Base-by-base conservation (phyloP, 2,888 invertebrate species). In the Chromoteleia sp. region DNA sequence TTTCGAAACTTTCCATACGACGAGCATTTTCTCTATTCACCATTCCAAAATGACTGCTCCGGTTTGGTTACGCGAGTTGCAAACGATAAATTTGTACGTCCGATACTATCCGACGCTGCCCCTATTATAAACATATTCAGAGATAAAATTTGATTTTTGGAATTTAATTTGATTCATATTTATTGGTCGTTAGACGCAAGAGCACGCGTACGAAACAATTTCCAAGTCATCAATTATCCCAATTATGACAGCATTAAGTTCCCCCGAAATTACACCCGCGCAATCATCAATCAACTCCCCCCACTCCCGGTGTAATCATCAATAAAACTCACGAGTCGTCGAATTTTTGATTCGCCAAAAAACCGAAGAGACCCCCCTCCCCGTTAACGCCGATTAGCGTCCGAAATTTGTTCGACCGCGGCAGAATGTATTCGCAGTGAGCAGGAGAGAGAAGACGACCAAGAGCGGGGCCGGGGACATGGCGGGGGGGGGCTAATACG, bases 361-460 rank as follows among this genome's bases (percentile, higher is more conserved):
- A 43, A 63, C 33, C 17, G 36, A 15, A 14, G n/a, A n/a, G n/a
- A 25, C 25, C 25, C 25, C 17, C 45, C 45, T 19, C 29, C 10
- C 2, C 6, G 14, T 25, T 45, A 56, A 56, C 48, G 8, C 70
- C 48, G 33, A 70, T 70, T 58, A 70, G 61, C 30, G 54, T 54
- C 30, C 30, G 36, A 63, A 63, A 73, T 73, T 63, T 50, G 63
- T 73, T 43, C 33, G 43, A 15, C 41, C 41, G 41, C 52, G 52
- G 19, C 76, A 52, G 36, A 75, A 71, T 81, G 71, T 65, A 58
- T 81, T 81, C 76, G 39, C 58, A 30, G 58, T 36, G 68, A 43
- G 76, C 61, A 25, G 25, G 56, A 14, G 36, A 61, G 14, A 29
- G 65, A 56, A 41, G 41, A 52, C 45, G 15, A 48, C 7, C 3